Base-by-base conservation (phyloP, 2,113 vertebrate species). In the Xenotilapia leptura region DNA sequence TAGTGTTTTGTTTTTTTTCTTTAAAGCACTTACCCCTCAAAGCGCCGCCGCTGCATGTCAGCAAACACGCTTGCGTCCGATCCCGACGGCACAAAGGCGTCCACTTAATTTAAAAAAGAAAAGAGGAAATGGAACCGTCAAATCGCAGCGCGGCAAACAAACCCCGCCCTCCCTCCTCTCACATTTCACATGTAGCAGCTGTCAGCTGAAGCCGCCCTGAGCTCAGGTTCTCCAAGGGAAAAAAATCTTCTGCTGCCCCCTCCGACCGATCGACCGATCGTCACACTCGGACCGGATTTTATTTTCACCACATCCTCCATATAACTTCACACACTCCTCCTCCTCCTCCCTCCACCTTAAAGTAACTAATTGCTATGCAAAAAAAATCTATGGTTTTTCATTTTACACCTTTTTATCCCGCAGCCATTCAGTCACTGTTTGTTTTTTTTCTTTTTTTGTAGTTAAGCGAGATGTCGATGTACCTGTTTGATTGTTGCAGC, bases 341-440 rank as follows among this genome's bases (percentile, higher is more conserved):
- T 21, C 55, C 85, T 82, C 31, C 31, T 31, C 8, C 58, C 45
- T 70, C 88, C 85, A 58, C 81, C 90, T 90, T 90, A 90, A 75
- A 93, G 86, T 95, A 94, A 95, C 95, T 94, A 95, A 96, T 96
- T 95, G 94, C 96, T 97, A 97, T 97, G 96, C 96, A 89, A 86
- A 88, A 86, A 93, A 93, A 93, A 88, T 91, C 88, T 95, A 92
- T 94, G 89, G 93, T 94, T 92, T 93, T 93, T 95, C 90, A 91
- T 95, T 93, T 93, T 86, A 40, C 93, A 90, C 90, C 90, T 95
- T 88, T 90, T 92, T 87, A 89, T 91, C 92, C 91, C 91, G 90
- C 93, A 93, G 92, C 95, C 91, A 90, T 95, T 95, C 90, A 92
- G 92, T 95, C 94, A 95, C 91, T 95, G 83, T 95, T 96, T 51